A percentile compares a stretch with the other conserved stretches of the same genome.
Conservation (phyloP, 92 coral and sea anemone species). For the Epizoanthus stellaris region DNA sequence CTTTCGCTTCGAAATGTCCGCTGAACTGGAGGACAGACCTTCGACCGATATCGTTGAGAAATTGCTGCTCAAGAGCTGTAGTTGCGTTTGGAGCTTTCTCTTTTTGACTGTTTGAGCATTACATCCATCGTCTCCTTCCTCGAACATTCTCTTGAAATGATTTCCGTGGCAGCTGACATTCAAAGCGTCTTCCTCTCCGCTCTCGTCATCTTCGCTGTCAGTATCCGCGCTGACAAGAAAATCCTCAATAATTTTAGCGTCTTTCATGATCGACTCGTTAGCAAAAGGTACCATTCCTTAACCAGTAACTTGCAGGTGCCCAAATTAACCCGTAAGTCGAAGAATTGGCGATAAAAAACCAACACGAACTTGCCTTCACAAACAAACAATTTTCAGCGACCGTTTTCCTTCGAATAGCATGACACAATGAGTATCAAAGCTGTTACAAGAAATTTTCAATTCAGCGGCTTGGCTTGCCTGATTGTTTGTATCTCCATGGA, state of each 20-base stretch:
- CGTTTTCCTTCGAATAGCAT: not conserved
- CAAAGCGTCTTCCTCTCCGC: conserved; percentile 63
- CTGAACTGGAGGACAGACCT: conserved; percentile 6
- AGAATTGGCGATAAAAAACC: not conserved
- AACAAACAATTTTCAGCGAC: not conserved
- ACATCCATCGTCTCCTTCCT: conserved; percentile 52
- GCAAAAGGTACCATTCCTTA: conserved; percentile 16
- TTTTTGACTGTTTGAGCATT: conserved; percentile 63
- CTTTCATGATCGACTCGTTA: conserved; percentile 12
- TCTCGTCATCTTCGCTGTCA: conserved; percentile 62
- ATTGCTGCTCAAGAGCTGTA: conserved; percentile 57
- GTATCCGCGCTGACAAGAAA: conserved; percentile 3
- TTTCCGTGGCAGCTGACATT: conserved; percentile 81
- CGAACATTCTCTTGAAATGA: conserved; percentile 76
- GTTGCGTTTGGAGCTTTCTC: conserved; percentile 79
- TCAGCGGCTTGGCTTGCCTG: conserved; percentile 18
- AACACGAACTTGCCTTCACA: not conserved
- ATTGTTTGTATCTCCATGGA: conserved; percentile 8
- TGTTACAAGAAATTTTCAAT: not conserved
- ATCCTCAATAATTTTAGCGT: conserved; percentile 5
- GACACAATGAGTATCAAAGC: not conserved
- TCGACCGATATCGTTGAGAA: conserved; percentile 49
- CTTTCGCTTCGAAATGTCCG: conserved; percentile 6
- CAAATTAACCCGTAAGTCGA: not conserved
- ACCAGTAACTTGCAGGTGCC: not conserved